Base-by-base conservation (phyloP, 1,140 invertebrate species). In the Chelonus insularis region DNA sequence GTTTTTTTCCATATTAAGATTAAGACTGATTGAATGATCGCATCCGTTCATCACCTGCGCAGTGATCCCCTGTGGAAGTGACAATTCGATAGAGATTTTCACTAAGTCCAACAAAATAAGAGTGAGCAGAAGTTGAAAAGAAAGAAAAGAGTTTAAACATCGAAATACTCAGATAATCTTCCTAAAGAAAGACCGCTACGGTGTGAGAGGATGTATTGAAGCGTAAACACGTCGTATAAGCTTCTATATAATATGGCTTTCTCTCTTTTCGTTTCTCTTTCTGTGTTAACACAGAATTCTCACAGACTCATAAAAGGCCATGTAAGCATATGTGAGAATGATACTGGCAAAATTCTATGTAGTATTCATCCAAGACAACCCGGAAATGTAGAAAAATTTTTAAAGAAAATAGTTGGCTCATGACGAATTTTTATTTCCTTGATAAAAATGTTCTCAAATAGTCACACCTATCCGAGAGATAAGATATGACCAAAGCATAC, bases 211-310 rank as follows among this genome's bases (percentile, higher is more conserved):
- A 39, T 57, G 36, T 54, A 69, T 72, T 73, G 72, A 73, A 73
- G 72, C 73, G 67, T 72, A 74, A 73, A 75, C 72, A 74, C 68
- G 65, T 70, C 65, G 64, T 68, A 67, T 29, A 32, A 29, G n/a
- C 37, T 43, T 50, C 29, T 2, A 4, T 37, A 36, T 11, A 23
- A 18, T 36, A 20, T 9, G 14, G 25, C 51, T 54, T 37, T 0
- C 12, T 56, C 39, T 41, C 37, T 56, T 56, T 25, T 7, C 54
- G 11, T 43, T 14, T 18, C 37, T 56, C 18, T 37, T 23, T 7
- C 18, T 37, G 16, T 18, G 14, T 7, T 29, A 29, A 29, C 25
- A 29, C 3, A 29, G 25, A 29, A 29, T 29, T 29, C 3, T 29
- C 3, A 29, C 3, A 29, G 25, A 3, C 25, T 3, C 25, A 4